phyloP scores from a whole-genome alignment of 2,797 vertebrate species.

The Cynopterus sphinx region DNA sequence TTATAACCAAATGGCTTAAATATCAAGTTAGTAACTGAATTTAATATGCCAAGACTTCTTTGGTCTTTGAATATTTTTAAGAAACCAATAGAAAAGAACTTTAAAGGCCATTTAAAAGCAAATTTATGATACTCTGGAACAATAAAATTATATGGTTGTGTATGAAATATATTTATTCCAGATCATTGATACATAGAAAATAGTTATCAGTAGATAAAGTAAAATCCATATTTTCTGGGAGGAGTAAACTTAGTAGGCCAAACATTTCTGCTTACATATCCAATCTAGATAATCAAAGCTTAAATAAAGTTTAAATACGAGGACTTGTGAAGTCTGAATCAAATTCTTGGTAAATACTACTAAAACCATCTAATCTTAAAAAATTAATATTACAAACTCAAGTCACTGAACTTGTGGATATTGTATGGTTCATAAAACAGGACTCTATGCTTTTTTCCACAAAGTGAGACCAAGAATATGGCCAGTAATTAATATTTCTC shows the following conservation, averaged over 20 bases:
- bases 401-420: background rate
- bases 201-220: background rate
- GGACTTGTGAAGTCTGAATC: background rate
- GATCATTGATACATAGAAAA: background rate
- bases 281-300: background rate
- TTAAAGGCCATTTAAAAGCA: background rate
- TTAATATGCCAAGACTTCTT: background rate
- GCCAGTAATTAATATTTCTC: background rate
- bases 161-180: background rate
- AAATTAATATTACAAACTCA: background rate
- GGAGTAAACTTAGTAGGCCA: background rate
- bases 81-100: background rate
- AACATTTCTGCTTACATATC: background rate
- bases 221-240: background rate
- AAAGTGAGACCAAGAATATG: background rate
- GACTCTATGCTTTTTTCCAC: background rate
- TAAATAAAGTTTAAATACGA: background rate
- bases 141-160: background rate
- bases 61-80: background rate
- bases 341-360: background rate
- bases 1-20: background rate
- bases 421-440: background rate
- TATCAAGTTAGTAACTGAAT: background rate
- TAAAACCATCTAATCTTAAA: background rate
- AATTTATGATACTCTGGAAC: background rate